Conservation (phyloP, 2,113 vertebrate genomes). For the Butorides virescens region DNA sequence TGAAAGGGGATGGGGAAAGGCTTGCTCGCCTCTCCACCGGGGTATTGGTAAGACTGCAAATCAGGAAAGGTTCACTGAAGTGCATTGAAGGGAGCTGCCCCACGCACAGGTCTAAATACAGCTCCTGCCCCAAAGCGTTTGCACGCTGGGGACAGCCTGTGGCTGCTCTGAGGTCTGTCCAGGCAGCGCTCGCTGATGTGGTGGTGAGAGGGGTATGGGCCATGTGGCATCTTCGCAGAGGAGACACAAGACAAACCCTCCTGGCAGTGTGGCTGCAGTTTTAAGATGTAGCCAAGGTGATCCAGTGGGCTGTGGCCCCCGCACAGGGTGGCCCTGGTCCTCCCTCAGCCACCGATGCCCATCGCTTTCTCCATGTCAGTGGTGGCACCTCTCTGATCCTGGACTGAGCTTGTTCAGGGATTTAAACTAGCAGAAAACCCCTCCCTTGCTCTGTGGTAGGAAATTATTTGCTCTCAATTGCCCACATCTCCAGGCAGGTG, state of each 20-base stretch:
- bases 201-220: background rate
- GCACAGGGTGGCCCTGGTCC: background rate
- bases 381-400: background rate
- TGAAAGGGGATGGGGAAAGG: background rate
- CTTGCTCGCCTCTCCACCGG: rapidly evolving
- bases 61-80: background rate
- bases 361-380: rapidly evolving
- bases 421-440: background rate
- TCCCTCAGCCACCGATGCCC: background rate
- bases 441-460: background rate
- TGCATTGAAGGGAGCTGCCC: background rate
- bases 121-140: background rate
- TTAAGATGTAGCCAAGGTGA: background rate
- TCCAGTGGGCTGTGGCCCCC: background rate
- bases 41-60: rapidly evolving
- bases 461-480: background rate
- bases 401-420: background rate
- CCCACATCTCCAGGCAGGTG: background rate
- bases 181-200: rapidly evolving
- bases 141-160: rapidly evolving
- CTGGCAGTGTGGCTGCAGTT: background rate
- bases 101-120: background rate
- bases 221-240: background rate
- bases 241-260: background rate
- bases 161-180: background rate